phyloP scores from a whole-genome alignment of 1,140 invertebrate species.

The Zaprionus kolodkinae region DNA sequence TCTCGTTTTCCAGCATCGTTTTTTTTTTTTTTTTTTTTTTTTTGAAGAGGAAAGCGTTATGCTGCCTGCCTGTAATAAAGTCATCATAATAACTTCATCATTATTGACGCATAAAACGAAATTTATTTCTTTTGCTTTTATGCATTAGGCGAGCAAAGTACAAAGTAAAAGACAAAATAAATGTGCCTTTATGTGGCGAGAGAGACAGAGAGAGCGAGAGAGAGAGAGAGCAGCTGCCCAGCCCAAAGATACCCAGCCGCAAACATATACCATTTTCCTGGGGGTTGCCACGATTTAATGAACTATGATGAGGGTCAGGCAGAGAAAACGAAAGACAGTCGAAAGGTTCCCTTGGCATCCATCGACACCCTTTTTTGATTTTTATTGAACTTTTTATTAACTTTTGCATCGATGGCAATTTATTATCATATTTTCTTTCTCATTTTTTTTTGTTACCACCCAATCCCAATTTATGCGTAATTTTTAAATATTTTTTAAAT shows the following conservation, averaged over 20 bases:
- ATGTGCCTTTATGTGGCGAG: constrained; percentile 71
- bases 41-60: not conserved
- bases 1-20: constrained; percentile 27
- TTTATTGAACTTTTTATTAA: constrained; percentile 83
- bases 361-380: constrained; percentile 77
- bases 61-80: constrained; percentile 77
- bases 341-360: constrained; percentile 60
- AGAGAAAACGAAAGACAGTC: constrained; percentile 7
- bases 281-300: constrained; percentile 67
- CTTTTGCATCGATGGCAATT: constrained; percentile 65
- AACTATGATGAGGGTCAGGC: constrained; percentile 77
- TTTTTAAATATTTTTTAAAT: constrained; percentile 52
- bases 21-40: too few species aligned
- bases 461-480: constrained; percentile 28
- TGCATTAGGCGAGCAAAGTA: constrained; percentile 60
- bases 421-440: constrained; percentile 62
- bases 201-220: too few species aligned
- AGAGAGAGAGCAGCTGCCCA: constrained; percentile 1
- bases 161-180: constrained; percentile 74
- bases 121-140: constrained; percentile 76
- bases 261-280: not conserved
- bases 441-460: not conserved
- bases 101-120: constrained; percentile 82
- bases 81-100: constrained; percentile 83
- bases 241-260: not conserved